Conservation (phyloP, 2,888 invertebrate genomes). For the Dorcus parallelipipedus region DNA sequence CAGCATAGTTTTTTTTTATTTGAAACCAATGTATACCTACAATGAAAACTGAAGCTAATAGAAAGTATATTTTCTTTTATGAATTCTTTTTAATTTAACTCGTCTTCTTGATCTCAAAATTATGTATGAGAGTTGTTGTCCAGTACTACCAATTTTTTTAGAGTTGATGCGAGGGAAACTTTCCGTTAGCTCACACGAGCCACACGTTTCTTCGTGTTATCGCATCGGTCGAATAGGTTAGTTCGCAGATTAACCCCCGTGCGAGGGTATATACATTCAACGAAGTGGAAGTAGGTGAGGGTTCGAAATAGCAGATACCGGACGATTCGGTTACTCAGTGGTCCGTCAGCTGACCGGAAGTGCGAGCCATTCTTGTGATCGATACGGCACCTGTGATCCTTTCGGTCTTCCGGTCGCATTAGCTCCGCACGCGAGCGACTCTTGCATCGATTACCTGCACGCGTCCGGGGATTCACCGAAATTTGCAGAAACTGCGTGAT, state of each 20-base stretch:
- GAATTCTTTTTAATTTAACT: too few relatives aligned
- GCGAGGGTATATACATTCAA: not conserved
- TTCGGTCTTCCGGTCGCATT: constrained; percentile 17
- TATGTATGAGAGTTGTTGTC: too few relatives aligned
- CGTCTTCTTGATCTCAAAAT: too few relatives aligned
- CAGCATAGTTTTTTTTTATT: too few relatives aligned
- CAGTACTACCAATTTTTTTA: too few relatives aligned
- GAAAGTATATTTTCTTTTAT: too few relatives aligned
- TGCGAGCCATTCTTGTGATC: constrained; percentile 37
- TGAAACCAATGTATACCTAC: too few relatives aligned
- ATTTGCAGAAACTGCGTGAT: too few relatives aligned
- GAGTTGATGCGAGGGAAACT: too few relatives aligned
- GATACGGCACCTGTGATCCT: constrained; percentile 38
- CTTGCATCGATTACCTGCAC: not conserved
- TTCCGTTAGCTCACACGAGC: too few relatives aligned
- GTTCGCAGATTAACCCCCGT: not conserved
- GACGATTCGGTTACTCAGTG: not conserved
- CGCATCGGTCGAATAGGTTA: not conserved
- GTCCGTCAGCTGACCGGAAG: constrained; percentile 33
- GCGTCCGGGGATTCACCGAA: too few relatives aligned
- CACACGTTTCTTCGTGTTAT: not conserved
- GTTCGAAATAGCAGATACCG: not conserved
- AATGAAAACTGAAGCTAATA: too few relatives aligned
- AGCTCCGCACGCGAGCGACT: constrained; percentile 1
- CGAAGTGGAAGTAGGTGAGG: not conserved